phyloP scores from a whole-genome alignment of 2,113 vertebrate genomes.

The Oriolus oriolus region DNA sequence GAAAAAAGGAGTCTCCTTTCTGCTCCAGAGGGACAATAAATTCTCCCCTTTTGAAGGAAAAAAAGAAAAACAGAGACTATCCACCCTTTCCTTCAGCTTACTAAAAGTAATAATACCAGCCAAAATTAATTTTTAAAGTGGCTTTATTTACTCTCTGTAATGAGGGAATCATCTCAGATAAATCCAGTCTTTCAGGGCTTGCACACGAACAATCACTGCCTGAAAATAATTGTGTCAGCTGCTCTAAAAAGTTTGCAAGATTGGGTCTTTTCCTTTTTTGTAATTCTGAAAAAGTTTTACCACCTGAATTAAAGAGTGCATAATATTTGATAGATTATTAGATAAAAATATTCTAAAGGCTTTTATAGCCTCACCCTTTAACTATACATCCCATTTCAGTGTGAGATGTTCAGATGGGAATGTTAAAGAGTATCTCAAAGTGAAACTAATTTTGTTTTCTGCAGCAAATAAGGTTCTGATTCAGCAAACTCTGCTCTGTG shows the following conservation, averaged over 20 bases:
- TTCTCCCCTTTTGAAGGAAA: not conserved
- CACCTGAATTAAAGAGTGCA: not conserved
- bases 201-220: conserved; percentile 1
- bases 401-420: not conserved
- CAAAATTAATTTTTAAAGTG: not conserved
- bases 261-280: not conserved
- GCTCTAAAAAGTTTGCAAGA: conserved; percentile 44
- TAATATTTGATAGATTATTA: not conserved
- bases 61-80: not conserved
- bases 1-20: conserved; percentile 3
- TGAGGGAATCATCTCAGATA: not conserved
- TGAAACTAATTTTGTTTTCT: conserved; percentile 30
- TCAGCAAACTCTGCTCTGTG: not conserved
- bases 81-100: not conserved
- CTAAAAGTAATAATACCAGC: not conserved
- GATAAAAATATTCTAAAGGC: not conserved
- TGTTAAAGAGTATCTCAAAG: not conserved
- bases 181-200: not conserved
- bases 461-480: not conserved
- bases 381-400: not conserved
- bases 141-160: not conserved
- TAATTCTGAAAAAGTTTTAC: not conserved
- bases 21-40: not conserved
- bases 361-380: not conserved
- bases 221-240: conserved; percentile 47